Conservation (phyloP, 2,797 vertebrate species). For the Acanthurus leucopareius region DNA sequence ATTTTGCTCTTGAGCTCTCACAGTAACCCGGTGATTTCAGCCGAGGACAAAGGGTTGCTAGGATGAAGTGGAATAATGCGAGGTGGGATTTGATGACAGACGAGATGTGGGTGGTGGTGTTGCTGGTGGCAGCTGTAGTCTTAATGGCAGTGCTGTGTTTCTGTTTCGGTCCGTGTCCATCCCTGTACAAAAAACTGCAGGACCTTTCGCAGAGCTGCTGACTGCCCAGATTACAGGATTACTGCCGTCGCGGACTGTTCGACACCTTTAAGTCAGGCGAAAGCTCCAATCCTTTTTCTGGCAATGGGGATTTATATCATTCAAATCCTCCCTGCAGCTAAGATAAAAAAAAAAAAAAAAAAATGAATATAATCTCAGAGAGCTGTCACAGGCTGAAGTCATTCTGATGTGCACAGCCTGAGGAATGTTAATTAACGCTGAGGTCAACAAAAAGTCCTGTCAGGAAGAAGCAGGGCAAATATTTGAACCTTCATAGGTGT, state of each 20-base stretch:
- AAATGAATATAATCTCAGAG: slow-evolving; percentile 52
- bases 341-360: slow-evolving; percentile 28
- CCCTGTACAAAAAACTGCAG: slow-evolving; percentile 30
- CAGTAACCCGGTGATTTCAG: slow-evolving; percentile 10
- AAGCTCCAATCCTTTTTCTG: slow-evolving; percentile 62
- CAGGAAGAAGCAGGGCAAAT: slow-evolving; percentile 7
- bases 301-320: slow-evolving; percentile 64
- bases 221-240: slow-evolving; percentile 76
- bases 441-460: slow-evolving; percentile 28
- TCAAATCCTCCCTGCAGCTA: slow-evolving; percentile 61
- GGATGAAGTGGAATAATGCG: slow-evolving; percentile 40
- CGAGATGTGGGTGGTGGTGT: slow-evolving; percentile 59
- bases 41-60: slow-evolving; percentile 43
- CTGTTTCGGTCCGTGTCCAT: slow-evolving; percentile 6
- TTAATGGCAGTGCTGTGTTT: slow-evolving; percentile 43
- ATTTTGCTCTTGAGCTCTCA: background rate
- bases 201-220: slow-evolving; percentile 60
- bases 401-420: slow-evolving; percentile 27
- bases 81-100: slow-evolving; percentile 58
- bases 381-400: slow-evolving; percentile 47
- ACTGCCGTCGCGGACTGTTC: slow-evolving; percentile 51
- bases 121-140: slow-evolving; percentile 56
- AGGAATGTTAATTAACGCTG: slow-evolving; percentile 56
- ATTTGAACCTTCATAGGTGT: slow-evolving; percentile 18
- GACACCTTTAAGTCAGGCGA: slow-evolving; percentile 71